These are phyloP conservation scores for Paramormyrops hopkinsi DNA, from an alignment of 2,797 vertebrate genomes.

Conservation along the genomic window DNA sequence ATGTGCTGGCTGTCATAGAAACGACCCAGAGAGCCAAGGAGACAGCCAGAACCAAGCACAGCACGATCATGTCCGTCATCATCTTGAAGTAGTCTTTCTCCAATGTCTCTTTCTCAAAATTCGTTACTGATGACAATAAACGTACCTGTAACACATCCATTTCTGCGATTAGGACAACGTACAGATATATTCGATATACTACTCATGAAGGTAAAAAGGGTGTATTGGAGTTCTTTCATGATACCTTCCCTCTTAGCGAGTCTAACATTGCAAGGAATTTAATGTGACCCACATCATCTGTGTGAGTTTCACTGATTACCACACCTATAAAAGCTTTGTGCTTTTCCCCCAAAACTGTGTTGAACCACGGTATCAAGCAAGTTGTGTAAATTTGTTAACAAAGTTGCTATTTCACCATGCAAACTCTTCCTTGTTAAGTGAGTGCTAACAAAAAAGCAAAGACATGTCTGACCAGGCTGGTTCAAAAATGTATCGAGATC, in stretches of 20 bases:
- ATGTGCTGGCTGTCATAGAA: constrained; percentile 78
- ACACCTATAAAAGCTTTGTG: not conserved
- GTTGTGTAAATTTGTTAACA: not conserved
- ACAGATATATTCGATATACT: not conserved
- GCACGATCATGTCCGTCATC: constrained; percentile 81
- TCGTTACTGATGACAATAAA: constrained; percentile 26
- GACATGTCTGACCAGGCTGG: not conserved
- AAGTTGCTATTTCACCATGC: not conserved
- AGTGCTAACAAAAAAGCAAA: not conserved
- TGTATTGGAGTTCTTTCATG: not conserved
- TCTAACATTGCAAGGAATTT: not conserved
- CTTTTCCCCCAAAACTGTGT: not conserved
- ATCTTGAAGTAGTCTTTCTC: constrained; percentile 75
- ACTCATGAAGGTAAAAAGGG: not conserved
- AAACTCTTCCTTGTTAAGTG: not conserved
- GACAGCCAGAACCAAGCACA: constrained; percentile 78
- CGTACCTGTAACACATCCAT: constrained; percentile 30
- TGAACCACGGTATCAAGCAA: not conserved
- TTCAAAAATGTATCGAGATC: not conserved
- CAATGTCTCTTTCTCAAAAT: constrained; percentile 45
- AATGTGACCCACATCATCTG: not conserved
- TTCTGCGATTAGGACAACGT: not conserved
- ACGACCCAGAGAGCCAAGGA: constrained; percentile 85
- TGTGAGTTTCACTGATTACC: not conserved
- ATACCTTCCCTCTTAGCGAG: not conserved